Evolutionary conservation across 2,888 invertebrate species (phyloP).

Genomic region (Meiosimyza decipiens): DNA sequence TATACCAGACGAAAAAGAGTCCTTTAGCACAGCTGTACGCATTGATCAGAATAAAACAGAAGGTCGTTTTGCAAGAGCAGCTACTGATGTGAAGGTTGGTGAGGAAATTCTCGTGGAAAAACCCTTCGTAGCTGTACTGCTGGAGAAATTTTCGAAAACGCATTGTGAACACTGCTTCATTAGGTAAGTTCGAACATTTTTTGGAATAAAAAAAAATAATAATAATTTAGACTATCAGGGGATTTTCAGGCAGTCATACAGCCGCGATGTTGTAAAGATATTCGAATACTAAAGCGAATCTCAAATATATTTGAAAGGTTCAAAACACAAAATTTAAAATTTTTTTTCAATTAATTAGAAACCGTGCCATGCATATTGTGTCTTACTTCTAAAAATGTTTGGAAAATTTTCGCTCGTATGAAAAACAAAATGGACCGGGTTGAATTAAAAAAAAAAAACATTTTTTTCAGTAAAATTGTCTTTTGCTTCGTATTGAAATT

Average conservation of each 20-base stretch:
- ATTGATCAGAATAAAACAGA: conserved; percentile 72
- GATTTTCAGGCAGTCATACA: background rate
- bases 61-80: conserved; percentile 81
- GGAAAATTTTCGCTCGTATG: too few species aligned
- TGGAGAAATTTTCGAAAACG: conserved; percentile 74
- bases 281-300: too few species aligned
- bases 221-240: background rate
- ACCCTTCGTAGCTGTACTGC: conserved; percentile 77
- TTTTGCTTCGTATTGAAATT: too few species aligned
- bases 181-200: conserved; percentile 67
- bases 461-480: too few species aligned
- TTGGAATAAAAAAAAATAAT: background rate
- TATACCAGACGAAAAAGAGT: conserved; percentile 55
- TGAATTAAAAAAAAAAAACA: too few species aligned
- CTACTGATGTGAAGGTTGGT: conserved; percentile 76
- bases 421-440: too few species aligned
- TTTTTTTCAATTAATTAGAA: too few species aligned
- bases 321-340: too few species aligned
- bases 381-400: too few species aligned
- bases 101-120: conserved; percentile 79
- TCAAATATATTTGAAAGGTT: too few species aligned
- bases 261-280: too few species aligned
- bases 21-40: conserved; percentile 73
- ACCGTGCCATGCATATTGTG: too few species aligned
- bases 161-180: conserved; percentile 81